Percentiles rank a stretch among this genome's conserved stretches.
Evolutionary conservation across 2,888 invertebrate species (phyloP).

Genomic region (Helicoverpa assulta): DNA sequence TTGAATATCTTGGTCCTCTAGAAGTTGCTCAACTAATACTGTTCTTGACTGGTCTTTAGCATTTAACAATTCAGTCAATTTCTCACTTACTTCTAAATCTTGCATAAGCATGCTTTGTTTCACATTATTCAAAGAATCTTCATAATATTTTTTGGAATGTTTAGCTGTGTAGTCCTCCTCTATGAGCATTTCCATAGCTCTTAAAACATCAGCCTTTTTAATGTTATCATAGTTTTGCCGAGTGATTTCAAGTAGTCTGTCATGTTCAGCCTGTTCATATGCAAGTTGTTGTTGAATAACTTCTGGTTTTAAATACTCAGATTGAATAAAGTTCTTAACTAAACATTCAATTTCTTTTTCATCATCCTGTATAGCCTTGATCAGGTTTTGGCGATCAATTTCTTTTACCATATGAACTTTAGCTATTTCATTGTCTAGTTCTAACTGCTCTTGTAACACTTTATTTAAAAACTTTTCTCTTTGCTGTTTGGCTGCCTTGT

Average conservation of each 20-base stretch:
- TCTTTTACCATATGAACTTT: conserved; percentile 93
- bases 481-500: conserved; percentile 91
- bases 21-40: conserved; percentile 90
- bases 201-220: conserved; percentile 92
- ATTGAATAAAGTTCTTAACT: conserved; percentile 91
- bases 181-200: conserved; percentile 93
- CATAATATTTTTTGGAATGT: conserved; percentile 91
- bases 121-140: conserved; percentile 91
- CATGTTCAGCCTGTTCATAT: conserved; percentile 92
- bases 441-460: conserved; percentile 91
- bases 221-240: conserved; percentile 90
- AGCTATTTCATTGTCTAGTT: conserved; percentile 92
- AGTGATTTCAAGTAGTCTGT: conserved; percentile 91
- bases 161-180: conserved; percentile 92
- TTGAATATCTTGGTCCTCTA: conserved; percentile 93
- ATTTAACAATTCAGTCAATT: conserved; percentile 90
- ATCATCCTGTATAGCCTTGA: conserved; percentile 91
- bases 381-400: conserved; percentile 90
- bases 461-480: conserved; percentile 90
- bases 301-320: conserved; percentile 90
- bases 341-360: conserved; percentile 91
- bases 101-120: conserved; percentile 90
- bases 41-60: conserved; percentile 91
- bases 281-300: conserved; percentile 92
- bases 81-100: conserved; percentile 91